These are phyloP conservation scores for Pica pica DNA, from an alignment of 2,113 vertebrate genomes.

Conservation along the genomic window DNA sequence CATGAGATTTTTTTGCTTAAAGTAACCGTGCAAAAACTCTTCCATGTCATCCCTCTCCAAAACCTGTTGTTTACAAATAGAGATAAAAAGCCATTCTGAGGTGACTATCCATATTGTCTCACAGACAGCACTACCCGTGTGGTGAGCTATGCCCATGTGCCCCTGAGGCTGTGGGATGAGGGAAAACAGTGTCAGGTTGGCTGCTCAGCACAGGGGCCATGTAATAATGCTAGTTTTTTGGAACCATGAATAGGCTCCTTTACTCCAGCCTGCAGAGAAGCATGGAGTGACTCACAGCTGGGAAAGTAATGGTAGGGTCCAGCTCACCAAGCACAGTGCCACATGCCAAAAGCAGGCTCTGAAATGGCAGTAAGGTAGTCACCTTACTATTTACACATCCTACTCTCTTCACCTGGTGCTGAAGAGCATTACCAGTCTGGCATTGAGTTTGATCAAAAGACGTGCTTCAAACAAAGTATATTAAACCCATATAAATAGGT, in stretches of 20 bases:
- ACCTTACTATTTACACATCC: neutral
- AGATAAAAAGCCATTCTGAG: neutral
- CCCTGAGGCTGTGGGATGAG: neutral
- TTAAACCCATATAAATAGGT: neutral
- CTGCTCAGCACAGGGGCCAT: neutral
- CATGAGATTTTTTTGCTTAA: neutral
- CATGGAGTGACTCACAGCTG: neutral
- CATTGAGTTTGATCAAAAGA: neutral
- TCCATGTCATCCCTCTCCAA: neutral
- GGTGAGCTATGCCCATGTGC: too few relatives aligned
- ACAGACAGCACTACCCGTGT: neutral
- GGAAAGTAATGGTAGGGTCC: neutral
- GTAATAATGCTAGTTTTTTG: neutral
- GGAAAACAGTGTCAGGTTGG: neutral
- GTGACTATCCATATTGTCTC: neutral
- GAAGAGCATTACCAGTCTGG: neutral
- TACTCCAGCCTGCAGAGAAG: neutral
- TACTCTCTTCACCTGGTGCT: neutral
- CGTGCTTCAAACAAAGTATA: neutral
- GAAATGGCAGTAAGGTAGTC: neutral
- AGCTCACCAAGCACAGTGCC: neutral
- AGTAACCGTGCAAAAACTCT: neutral
- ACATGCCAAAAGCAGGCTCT: neutral
- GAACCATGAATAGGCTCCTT: neutral
- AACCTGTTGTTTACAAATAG: neutral